Evolutionary conservation across 2,888 invertebrate species (phyloP).

Genomic region (Acheta domesticus): DNA sequence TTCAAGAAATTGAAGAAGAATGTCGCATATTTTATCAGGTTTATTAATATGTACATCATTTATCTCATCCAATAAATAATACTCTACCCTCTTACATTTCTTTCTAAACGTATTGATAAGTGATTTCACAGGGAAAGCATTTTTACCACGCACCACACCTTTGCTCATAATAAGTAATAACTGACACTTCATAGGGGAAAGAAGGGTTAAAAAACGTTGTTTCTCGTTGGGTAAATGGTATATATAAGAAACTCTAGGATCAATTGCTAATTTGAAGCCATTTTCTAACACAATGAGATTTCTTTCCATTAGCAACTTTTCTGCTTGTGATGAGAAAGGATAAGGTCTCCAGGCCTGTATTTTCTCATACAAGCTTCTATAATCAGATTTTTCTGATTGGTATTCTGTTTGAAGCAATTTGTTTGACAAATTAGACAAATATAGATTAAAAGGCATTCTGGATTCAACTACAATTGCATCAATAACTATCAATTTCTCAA

Average conservation of each 20-base stretch:
- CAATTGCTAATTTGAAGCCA: slow-evolving; percentile 20
- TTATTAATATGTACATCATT: slow-evolving; percentile 62
- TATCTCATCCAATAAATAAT: slow-evolving; percentile 51
- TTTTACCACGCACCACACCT: background rate
- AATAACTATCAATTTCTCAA: slow-evolving; percentile 50
- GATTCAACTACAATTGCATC: slow-evolving; percentile 42
- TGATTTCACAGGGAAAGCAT: background rate
- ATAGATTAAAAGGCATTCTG: background rate
- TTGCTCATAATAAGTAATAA: slow-evolving; percentile 24
- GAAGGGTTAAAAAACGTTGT: slow-evolving; percentile 19
- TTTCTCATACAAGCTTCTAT: background rate
- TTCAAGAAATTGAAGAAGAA: slow-evolving; percentile 52
- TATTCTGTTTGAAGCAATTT: background rate
- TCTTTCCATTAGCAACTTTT: background rate
- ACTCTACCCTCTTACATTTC: slow-evolving; percentile 39
- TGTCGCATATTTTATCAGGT: slow-evolving; percentile 54
- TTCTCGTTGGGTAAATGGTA: slow-evolving; percentile 2
- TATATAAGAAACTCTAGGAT: slow-evolving; percentile 21
- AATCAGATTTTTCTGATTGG: background rate
- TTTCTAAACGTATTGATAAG: background rate
- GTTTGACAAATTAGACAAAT: background rate
- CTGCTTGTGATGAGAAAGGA: background rate
- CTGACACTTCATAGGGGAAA: slow-evolving; percentile 23
- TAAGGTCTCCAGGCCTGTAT: background rate
- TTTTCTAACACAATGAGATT: background rate